These are phyloP conservation scores for Leptopilina myrica DNA, from an alignment of 2,888 invertebrate genomes.

Conservation along the genomic window DNA sequence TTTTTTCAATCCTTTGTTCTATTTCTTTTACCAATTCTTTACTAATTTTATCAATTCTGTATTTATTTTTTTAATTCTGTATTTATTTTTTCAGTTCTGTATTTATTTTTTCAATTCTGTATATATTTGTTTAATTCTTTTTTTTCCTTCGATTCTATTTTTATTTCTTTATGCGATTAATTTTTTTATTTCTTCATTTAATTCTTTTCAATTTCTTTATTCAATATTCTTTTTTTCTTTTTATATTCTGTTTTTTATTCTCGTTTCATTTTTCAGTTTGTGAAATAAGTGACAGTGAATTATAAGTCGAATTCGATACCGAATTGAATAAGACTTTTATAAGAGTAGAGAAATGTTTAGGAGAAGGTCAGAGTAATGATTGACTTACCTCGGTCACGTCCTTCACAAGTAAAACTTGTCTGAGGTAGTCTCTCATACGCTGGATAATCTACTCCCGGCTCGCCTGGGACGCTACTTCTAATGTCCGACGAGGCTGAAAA, in stretches of 20 bases:
- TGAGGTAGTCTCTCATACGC: conserved; percentile 80
- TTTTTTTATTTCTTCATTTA: too few relatives aligned
- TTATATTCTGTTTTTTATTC: not conserved
- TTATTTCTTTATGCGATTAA: too few relatives aligned
- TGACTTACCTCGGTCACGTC: conserved; percentile 79
- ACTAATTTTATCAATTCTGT: too few relatives aligned
- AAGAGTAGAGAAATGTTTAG: conserved; percentile 18
- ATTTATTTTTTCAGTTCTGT: too few relatives aligned
- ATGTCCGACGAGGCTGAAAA: conserved; percentile 78
- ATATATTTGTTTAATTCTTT: too few relatives aligned
- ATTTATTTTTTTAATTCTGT: too few relatives aligned
- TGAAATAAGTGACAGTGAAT: not conserved
- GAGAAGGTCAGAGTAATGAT: conserved; percentile 15
- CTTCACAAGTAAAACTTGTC: conserved; percentile 81
- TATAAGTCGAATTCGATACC: not conserved
- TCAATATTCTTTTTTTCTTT: too few relatives aligned
- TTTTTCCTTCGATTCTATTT: too few relatives aligned
- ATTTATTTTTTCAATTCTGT: too few relatives aligned
- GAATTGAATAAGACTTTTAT: not conserved
- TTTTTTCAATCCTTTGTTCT: too few relatives aligned
- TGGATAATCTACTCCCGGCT: conserved; percentile 83
- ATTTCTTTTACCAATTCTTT: too few relatives aligned
- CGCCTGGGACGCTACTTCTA: conserved; percentile 82
- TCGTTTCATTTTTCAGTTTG: not conserved
- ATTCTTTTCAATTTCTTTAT: too few relatives aligned